phyloP scores from a whole-genome alignment of 1,140 invertebrate species.

The Dendrolimus punctatus region DNA sequence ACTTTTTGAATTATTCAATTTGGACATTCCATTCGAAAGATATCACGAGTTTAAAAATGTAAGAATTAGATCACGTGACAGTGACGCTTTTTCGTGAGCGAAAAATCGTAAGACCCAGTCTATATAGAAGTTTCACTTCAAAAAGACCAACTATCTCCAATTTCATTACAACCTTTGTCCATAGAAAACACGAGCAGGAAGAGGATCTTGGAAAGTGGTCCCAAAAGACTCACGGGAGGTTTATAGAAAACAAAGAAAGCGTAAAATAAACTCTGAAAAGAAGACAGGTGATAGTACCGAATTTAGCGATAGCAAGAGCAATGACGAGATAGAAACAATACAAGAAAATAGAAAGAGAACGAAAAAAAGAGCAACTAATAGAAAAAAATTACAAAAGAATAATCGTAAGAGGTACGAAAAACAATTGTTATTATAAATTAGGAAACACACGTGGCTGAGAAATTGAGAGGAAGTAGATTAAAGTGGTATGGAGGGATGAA shows the following conservation, averaged over 20 bases:
- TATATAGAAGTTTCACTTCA: no score
- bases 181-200: conserved; percentile 3
- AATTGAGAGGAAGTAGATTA: not conserved
- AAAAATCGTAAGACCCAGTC: no score
- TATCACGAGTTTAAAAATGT: no score
- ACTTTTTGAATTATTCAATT: no score
- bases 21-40: no score
- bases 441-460: not conserved
- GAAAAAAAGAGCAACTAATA: conserved; percentile 1
- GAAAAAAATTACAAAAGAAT: not conserved
- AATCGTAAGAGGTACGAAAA: not conserved
- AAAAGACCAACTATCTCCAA: no score
- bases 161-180: not conserved
- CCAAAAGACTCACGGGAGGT: conserved; percentile 46
- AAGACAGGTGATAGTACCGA: no score
- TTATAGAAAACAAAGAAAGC: conserved; percentile 28
- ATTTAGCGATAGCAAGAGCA: no score
- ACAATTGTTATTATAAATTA: not conserved
- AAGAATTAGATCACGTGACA: no score
- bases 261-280: conserved; percentile 7
- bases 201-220: conserved; percentile 28
- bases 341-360: conserved; percentile 1
- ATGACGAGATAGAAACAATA: not conserved
- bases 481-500: no score
- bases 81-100: no score